Evolutionary conservation across 2,888 invertebrate genomes (phyloP), one percentile per base, ranked within the genome.

Genomic region (Ectemnius lituratus): DNA sequence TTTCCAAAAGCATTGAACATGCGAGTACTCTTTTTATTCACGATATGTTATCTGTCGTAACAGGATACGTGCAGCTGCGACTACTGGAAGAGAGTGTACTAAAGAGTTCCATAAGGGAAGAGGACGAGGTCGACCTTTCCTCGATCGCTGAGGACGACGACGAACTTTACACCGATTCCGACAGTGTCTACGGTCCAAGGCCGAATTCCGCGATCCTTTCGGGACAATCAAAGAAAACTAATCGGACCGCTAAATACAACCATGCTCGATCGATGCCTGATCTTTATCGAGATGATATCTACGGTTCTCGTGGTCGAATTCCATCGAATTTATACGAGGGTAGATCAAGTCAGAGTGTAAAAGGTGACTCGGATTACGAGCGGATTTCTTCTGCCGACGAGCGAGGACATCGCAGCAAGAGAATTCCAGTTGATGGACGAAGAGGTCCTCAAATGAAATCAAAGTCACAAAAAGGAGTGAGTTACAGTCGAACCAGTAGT

Each of bases 61-160:
- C 89, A 94, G 94, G 94, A 56, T 94, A 92, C 80, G 92, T 94
- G 1, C 93, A 93, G 82, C 87, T 94, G 18, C 92, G 92, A 82
- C 91, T 93, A 82, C 80, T 93, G 62, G 93, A 93, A 84, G 91
- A 92, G 1, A 78, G 71, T 47, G 78, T 84, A 0, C 16, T 49
- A 5, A 23, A 70, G 14, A 84, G 67, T 4, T 75, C 72, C 4
- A 27, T 56, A 0, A 70, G 57, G 1, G 70, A 47, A 1, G 64
- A 72, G 2, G 75, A 79, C 4, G 62, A 73, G 0, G 18, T 65
- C 14, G 81, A 85, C 20, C 58, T 84, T 13, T 79, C 82, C 3
- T 83, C 82, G 3, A 84, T 84, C n/a, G 81, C 75, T 0, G 84
- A 85, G 73, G 60, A 73, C 65, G 83, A 84, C 13, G 83, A 86